These are phyloP conservation scores for Leptopterna dolabrata DNA, from an alignment of 2,888 invertebrate species.

Conservation along the genomic window DNA sequence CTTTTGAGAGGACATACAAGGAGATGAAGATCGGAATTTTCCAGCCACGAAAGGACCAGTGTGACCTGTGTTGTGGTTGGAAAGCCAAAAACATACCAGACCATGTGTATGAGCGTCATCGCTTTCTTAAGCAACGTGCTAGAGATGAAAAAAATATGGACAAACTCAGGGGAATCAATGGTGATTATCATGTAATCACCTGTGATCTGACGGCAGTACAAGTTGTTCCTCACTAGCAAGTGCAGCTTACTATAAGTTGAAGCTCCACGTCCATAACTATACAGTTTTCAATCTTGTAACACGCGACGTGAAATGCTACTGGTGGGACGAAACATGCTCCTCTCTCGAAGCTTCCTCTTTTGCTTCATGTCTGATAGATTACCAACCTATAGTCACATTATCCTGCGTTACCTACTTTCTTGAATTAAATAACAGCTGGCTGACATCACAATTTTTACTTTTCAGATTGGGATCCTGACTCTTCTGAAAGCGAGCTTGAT, in stretches of 20 bases:
- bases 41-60: neutral
- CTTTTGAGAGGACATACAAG: neutral
- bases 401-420: too few relatives aligned
- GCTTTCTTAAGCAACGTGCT: too few relatives aligned
- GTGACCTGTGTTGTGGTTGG: neutral
- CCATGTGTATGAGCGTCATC: neutral
- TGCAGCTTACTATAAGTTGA: slow-evolving; percentile 18
- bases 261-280: slow-evolving; percentile 25
- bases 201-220: slow-evolving; percentile 21
- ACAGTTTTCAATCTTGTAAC: neutral
- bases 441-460: too few relatives aligned
- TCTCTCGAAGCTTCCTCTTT: neutral
- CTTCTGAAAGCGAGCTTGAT: too few relatives aligned
- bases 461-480: too few relatives aligned
- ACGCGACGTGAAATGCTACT: neutral
- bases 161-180: neutral
- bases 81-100: neutral
- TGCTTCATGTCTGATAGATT: neutral
- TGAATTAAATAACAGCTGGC: too few relatives aligned
- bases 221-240: slow-evolving; percentile 9
- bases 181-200: slow-evolving; percentile 4
- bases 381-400: too few relatives aligned
- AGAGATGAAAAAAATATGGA: neutral
- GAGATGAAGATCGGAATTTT: neutral
- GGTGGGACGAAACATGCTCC: neutral